Evolutionary conservation across 1,140 invertebrate species (phyloP), one percentile per base, ranked within the genome.

Genomic region (Lepeophtheirus salmonis): DNA sequence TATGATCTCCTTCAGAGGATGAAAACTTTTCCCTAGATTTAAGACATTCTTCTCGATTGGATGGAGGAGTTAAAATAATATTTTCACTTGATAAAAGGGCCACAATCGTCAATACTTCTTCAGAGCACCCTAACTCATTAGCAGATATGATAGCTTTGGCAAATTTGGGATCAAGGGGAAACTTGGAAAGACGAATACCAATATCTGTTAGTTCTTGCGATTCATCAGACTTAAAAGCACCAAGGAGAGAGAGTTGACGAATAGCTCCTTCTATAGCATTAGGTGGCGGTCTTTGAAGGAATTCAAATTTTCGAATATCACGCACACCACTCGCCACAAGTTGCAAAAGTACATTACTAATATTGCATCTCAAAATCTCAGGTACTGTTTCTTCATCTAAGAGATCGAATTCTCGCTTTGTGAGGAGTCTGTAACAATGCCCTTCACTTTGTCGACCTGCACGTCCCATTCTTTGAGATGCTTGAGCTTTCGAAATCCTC

Each of bases 81-180:
- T 77, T 77, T 64, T 85, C 83, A 10, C 78, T 76, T 3, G 81
- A 83, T 50, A 85, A 68, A 60, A 83, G 65, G 1, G 83, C 76
- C 26, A 85, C 74, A 41, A 85, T 78, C 41, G 74, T 81, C 23
- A 84, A 65, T 22, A 82, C 81, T 76, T 96, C 90, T 65, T 92
- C 86, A 60, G 88, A 74, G 72, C 89, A 94, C 3, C 78, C 78
- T 66, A 81, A 82, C 50, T 84, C 79, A 16, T 80, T 76, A 2
- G 89, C 83, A 14, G 80, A 75, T 0, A 94, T 68, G 56, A 95
- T 72, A 10, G 88, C 78, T 73, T 88, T 91, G 3, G 87, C 80
- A 72, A 87, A 86, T 59, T 82, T 78, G 0, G 92, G 92, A 70
- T 96, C 89, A 49, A 97, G 72, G 0, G 94, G 94, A 71, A 95